These are phyloP conservation scores for Macropodus opercularis DNA, from an alignment of 2,797 vertebrate species.

Conservation along the genomic window DNA sequence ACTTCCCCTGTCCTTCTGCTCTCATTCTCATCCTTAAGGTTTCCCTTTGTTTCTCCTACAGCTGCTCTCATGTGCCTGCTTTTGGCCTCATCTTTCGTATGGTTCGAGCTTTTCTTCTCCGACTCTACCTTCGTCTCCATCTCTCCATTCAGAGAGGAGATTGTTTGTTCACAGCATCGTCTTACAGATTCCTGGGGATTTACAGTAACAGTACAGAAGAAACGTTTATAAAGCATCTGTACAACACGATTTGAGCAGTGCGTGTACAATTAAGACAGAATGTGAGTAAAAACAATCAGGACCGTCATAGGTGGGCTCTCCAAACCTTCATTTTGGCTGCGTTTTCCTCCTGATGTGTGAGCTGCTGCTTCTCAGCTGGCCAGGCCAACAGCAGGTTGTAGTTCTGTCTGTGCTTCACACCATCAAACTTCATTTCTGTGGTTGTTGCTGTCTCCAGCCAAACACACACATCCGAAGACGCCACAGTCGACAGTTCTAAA, in stretches of 20 bases:
- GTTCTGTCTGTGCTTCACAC: constrained; percentile 20
- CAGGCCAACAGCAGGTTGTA: constrained; percentile 76
- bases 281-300: constrained; percentile 1
- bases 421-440: background rate
- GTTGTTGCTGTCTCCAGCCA: constrained; percentile 75
- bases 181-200: constrained; percentile 59
- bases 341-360: constrained; percentile 10
- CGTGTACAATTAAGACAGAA: background rate
- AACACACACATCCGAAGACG: constrained; percentile 65
- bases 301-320: background rate
- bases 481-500: constrained; percentile 81
- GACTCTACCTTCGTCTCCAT: constrained; percentile 6
- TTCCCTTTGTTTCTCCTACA: background rate
- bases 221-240: background rate
- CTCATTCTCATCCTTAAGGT: background rate
- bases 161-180: constrained; percentile 71
- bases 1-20: background rate
- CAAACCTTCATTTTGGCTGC: constrained; percentile 44
- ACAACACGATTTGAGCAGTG: background rate
- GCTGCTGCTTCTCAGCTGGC: constrained; percentile 33
- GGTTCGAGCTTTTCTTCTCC: constrained; percentile 6
- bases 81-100: constrained; percentile 19
- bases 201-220: background rate
- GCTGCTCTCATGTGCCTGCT: constrained; percentile 44
- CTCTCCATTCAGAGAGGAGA: constrained; percentile 39